These are phyloP conservation scores for Vidua chalybeata DNA, from an alignment of 2,113 vertebrate genomes.

Conservation along the genomic window DNA sequence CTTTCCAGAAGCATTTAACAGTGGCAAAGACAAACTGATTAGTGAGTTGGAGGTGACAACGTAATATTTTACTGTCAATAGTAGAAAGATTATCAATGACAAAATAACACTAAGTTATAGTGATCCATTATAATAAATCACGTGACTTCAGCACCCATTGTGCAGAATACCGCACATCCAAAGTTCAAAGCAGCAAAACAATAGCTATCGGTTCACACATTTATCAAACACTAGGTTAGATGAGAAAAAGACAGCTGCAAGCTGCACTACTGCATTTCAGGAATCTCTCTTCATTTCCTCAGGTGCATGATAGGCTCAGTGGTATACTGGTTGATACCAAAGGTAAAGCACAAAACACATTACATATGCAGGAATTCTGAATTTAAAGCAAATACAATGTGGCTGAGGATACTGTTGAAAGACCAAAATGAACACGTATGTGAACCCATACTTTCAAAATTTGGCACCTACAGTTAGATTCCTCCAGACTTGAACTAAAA, in stretches of 20 bases:
- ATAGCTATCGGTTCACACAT: not conserved
- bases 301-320: not conserved
- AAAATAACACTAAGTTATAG: not conserved
- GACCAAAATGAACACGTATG: not conserved
- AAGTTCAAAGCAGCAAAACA: not conserved
- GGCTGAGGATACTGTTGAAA: not conserved
- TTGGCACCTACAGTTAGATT: not conserved
- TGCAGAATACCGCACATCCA: not conserved
- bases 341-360: not conserved
- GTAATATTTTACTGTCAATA: not conserved
- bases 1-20: not conserved
- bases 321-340: not conserved
- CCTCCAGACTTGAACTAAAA: not conserved
- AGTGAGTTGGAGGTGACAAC: not conserved
- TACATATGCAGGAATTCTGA: not conserved
- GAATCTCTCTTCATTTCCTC: not conserved
- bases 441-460: not conserved
- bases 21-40: not conserved
- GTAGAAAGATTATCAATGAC: not conserved
- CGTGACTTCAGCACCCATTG: not conserved
- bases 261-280: not conserved
- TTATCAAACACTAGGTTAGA: not conserved
- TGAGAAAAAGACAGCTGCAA: not conserved
- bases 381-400: not conserved
- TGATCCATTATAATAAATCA: not conserved